phyloP scores from a whole-genome alignment of 2,888 invertebrate genomes.

The Dryococelus australis region DNA sequence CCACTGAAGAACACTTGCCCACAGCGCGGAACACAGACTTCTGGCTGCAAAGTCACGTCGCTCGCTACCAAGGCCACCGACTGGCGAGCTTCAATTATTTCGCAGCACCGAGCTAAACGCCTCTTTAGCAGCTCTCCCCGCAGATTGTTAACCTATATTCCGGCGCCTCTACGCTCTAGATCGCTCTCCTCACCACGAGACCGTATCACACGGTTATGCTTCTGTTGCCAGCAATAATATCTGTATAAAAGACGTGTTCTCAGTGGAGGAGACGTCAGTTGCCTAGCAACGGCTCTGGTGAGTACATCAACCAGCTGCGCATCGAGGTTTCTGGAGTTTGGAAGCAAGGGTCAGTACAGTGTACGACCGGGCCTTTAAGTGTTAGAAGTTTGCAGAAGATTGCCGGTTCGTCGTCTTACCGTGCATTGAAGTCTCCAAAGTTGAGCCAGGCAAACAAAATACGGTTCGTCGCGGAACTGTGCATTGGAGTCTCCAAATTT shows the following conservation, averaged over 20 bases:
- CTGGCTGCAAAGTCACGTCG: not conserved
- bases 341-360: too few species aligned
- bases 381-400: too few species aligned
- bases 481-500: not conserved
- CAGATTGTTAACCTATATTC: not conserved
- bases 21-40: not conserved
- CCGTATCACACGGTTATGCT: not conserved
- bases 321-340: not conserved
- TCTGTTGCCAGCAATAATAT: not conserved
- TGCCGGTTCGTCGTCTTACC: not conserved
- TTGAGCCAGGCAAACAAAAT: not conserved
- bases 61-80: not conserved
- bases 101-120: not conserved
- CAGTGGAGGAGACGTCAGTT: not conserved
- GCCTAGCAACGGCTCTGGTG: not conserved
- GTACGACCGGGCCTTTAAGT: too few species aligned
- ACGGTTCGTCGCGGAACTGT: not conserved
- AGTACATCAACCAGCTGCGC: not conserved
- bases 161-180: slow-evolving; percentile 1
- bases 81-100: slow-evolving; percentile 13
- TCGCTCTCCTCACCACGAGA: slow-evolving; percentile 16
- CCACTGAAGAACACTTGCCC: not conserved
- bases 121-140: not conserved
- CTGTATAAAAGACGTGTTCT: slow-evolving; percentile 13
- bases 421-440: not conserved